Evolutionary conservation across 2,888 invertebrate species (phyloP).

Genomic region (Orthosia incerta): DNA sequence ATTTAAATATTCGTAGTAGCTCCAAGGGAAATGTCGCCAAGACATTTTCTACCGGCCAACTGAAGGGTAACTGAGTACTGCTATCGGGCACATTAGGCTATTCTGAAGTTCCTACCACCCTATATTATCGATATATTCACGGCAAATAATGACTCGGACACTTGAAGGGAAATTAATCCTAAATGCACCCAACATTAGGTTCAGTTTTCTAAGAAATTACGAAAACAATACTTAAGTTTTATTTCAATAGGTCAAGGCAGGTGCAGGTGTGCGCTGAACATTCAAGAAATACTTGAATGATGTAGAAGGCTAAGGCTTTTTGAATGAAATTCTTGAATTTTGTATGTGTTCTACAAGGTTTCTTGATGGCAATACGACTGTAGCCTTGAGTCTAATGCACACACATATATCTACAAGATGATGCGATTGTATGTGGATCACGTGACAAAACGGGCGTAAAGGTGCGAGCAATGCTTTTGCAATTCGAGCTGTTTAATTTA

Average conservation of each 20-base stretch:
- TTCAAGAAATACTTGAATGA: neutral
- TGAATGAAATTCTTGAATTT: neutral
- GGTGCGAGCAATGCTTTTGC: no score
- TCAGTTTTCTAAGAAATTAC: constrained; percentile 1
- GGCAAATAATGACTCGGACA: neutral
- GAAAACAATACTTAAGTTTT: no score
- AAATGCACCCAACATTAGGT: constrained; percentile 14
- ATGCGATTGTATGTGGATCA: no score
- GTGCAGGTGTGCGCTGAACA: neutral
- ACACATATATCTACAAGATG: no score
- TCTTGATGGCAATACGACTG: neutral
- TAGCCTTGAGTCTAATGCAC: neutral
- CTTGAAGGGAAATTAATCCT: neutral
- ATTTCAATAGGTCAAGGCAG: neutral
- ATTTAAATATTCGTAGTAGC: neutral
- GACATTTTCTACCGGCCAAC: constrained; percentile 10
- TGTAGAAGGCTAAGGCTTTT: neutral
- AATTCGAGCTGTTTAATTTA: no score
- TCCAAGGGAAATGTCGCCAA: neutral
- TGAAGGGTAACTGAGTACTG: neutral
- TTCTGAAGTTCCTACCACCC: neutral
- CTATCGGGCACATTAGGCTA: neutral
- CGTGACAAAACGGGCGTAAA: no score
- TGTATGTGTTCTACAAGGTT: neutral
- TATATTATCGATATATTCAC: neutral